These are phyloP conservation scores for Beris chalybata DNA, from an alignment of 2,888 invertebrate species.

Conservation along the genomic window DNA sequence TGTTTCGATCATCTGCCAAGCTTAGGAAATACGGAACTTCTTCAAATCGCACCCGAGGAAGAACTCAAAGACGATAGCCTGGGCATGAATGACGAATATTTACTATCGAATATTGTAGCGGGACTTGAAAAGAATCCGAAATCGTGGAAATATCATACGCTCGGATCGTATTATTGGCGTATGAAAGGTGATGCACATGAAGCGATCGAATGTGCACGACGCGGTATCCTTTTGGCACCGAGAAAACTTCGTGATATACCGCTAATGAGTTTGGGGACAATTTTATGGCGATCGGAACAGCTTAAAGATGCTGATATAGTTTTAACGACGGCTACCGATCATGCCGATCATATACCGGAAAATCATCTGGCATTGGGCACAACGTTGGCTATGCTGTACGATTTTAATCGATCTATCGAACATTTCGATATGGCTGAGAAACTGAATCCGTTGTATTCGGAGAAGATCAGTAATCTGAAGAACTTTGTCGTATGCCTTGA, in stretches of 20 bases:
- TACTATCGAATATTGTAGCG: slow-evolving; percentile 40
- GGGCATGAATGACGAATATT: slow-evolving; percentile 39
- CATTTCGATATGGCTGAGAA: slow-evolving; percentile 51
- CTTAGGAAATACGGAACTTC: slow-evolving; percentile 43
- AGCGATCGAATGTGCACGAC: slow-evolving; percentile 52
- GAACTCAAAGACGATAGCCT: slow-evolving; percentile 45
- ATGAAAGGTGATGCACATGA: slow-evolving; percentile 51
- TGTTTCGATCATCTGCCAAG: slow-evolving; percentile 50
- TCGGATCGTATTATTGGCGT: slow-evolving; percentile 54
- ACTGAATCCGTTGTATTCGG: slow-evolving; percentile 48
- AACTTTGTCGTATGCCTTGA: slow-evolving; percentile 52
- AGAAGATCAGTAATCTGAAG: slow-evolving; percentile 48
- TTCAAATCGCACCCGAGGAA: slow-evolving; percentile 49
- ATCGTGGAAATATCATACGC: slow-evolving; percentile 53
- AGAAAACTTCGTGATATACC: slow-evolving; percentile 49
- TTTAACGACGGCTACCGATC: slow-evolving; percentile 50
- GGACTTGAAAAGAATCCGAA: slow-evolving; percentile 47
- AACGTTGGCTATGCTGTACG: slow-evolving; percentile 49
- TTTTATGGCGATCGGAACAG: slow-evolving; percentile 50
- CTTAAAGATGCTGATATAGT: slow-evolving; percentile 50
- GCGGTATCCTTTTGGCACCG: slow-evolving; percentile 50
- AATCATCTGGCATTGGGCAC: slow-evolving; percentile 53
- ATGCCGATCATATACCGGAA: slow-evolving; percentile 50
- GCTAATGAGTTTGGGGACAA: slow-evolving; percentile 52
- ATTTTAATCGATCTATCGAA: slow-evolving; percentile 51